Evolutionary conservation across 2,888 invertebrate species (phyloP).

Genomic region (Meiosimyza platycephala): DNA sequence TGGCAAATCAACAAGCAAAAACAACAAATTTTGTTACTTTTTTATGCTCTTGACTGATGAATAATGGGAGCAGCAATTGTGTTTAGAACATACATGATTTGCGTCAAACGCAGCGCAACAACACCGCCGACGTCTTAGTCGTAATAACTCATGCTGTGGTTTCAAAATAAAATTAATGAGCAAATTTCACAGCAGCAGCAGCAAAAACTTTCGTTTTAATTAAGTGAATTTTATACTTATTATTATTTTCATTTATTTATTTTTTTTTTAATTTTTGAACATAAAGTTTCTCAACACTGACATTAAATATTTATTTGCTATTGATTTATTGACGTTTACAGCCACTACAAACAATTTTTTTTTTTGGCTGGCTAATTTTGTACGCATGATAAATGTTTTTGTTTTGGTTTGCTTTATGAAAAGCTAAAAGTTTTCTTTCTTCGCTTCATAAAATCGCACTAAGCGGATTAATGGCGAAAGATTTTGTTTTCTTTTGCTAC

Average conservation of each 20-base stretch:
- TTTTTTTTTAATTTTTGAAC: no score
- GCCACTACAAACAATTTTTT: not conserved
- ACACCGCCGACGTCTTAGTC: not conserved
- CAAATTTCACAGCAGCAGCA: not conserved
- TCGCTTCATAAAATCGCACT: no score
- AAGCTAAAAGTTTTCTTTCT: no score
- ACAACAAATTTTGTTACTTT: not conserved
- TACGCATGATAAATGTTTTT: no score
- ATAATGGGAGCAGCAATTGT: not conserved
- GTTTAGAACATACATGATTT: not conserved
- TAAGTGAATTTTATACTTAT: not conserved
- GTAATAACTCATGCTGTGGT: not conserved
- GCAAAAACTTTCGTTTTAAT: not conserved
- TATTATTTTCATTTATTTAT: no score
- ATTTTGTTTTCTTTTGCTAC: no score
- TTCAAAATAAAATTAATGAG: constrained; percentile 9
- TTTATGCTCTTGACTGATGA: not conserved
- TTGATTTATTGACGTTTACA: not conserved
- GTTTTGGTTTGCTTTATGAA: no score
- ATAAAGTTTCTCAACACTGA: no score
- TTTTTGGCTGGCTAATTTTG: not conserved
- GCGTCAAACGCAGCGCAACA: no score
- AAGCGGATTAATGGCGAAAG: no score
- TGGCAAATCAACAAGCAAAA: not conserved
- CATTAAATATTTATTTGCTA: no score